A percentile compares a stretch with the other conserved stretches of the same genome.
Evolutionary conservation across 1,140 invertebrate species (phyloP).

Genomic region (Anoplolepis gracilipes): DNA sequence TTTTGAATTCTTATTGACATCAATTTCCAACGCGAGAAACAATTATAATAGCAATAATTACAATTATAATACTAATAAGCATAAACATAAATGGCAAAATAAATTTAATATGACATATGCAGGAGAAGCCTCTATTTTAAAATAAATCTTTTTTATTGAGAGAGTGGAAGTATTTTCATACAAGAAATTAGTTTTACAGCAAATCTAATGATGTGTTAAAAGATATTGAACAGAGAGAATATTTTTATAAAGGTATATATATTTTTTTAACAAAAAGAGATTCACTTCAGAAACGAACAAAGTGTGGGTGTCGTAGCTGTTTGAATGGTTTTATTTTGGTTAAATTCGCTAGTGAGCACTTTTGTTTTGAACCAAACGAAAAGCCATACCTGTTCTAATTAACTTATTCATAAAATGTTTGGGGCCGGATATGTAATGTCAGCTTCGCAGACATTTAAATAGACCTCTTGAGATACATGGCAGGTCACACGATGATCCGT

Average conservation of each 20-base stretch:
- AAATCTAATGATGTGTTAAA: background rate
- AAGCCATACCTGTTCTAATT: slow-evolving; percentile 84
- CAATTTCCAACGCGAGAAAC: background rate
- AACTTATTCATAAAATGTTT: slow-evolving; percentile 82
- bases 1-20: no score
- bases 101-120: background rate
- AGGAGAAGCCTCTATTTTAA: no score
- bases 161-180: background rate
- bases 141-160: background rate
- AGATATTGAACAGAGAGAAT: background rate
- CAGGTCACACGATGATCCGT: slow-evolving; percentile 65
- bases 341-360: slow-evolving; percentile 79
- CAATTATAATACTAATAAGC: background rate
- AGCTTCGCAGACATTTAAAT: slow-evolving; percentile 74
- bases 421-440: slow-evolving; percentile 82
- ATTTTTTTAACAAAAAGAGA: slow-evolving; percentile 39
- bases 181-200: background rate
- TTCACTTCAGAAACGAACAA: slow-evolving; percentile 61
- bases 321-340: slow-evolving; percentile 84
- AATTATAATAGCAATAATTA: no score
- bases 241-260: background rate
- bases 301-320: slow-evolving; percentile 72
- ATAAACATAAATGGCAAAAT: background rate
- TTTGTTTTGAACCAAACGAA: slow-evolving; percentile 79
- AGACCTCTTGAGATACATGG: slow-evolving; percentile 70